Conservation (phyloP, 2,797 vertebrate species). For the Coregonus suidteri region DNA sequence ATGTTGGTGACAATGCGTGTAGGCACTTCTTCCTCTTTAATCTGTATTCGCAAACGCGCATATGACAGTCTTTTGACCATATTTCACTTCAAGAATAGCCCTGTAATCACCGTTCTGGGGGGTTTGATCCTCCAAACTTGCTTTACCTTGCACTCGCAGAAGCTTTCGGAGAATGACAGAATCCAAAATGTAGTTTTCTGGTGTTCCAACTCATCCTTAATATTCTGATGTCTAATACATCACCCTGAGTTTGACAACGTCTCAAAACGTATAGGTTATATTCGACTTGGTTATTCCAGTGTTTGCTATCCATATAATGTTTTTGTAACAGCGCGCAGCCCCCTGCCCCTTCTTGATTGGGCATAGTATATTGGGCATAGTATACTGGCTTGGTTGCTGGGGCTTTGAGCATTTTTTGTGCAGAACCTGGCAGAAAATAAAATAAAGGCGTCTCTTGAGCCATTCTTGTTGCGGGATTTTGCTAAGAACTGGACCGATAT, state of each 20-base stretch:
- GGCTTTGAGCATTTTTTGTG: constrained; percentile 44
- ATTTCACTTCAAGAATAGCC: background rate
- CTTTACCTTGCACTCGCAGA: background rate
- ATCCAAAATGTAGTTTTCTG: background rate
- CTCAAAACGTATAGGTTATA: background rate
- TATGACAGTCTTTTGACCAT: background rate
- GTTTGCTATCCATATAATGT: background rate
- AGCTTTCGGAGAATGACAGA: background rate
- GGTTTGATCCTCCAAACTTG: background rate
- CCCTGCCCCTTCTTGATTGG: constrained; percentile 25
- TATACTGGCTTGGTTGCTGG: constrained; percentile 43
- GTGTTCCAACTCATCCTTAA: background rate
- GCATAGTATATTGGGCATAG: no score
- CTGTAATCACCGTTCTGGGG: background rate
- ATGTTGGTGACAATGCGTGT: background rate
- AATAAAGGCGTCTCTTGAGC: constrained; percentile 45
- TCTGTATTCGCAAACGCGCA: background rate
- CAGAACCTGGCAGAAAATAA: constrained; percentile 54
- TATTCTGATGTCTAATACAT: background rate
- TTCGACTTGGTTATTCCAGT: background rate
- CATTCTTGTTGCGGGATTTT: constrained; percentile 29
- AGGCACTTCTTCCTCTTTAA: background rate
- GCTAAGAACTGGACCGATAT: constrained; percentile 5
- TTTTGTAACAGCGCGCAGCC: background rate
- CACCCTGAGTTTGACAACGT: background rate